Base-by-base conservation (phyloP, 2,888 invertebrate genomes). In the Blastobasis adustella region DNA sequence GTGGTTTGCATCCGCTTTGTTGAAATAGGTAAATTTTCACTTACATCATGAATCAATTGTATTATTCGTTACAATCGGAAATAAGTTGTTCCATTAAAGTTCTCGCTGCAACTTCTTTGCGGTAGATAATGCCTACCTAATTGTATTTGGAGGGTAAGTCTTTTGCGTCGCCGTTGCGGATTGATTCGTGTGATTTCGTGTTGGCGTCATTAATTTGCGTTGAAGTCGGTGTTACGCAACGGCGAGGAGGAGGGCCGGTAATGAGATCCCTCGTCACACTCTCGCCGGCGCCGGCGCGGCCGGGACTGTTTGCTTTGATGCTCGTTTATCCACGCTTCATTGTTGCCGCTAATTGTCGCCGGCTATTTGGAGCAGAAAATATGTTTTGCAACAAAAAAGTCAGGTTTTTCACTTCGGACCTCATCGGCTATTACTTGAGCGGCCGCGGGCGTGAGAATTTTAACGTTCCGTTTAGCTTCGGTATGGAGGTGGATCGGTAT, bases 321-420 rank as follows among this genome's bases (percentile, higher is more conserved):
- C 54, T 55, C 49, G 51, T 45, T 51, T 48, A 37, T 49, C 46
- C 46, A 55, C 54, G 54, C 49, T 55, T 55, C 51, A 55, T 57
- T 50, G 52, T 54, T 48, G 52, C 46, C 52, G 51, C 47, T 54
- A 54, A 55, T 54, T 54, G 52, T 45, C 45, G 38, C 48, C 51
- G 40, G 49, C 10, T 54, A 55, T 52, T 42, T 52, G 49, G 58
- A 58, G 56, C 56, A 54, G 54, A 56, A 54, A 56, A 49, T 54
- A 45, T 57, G 38, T 10, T 42, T 44, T 52, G 54, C 50, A 56
- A 58, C 49, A 49, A 45, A 45, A 50, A 40, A 41, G n/a, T 36
- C 38, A 5, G 1, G 41, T 45, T 40, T 36, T 50, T 38, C 37
- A 45, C 41, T 36, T n/a, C 37, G 10, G 40, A 46, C 10, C 40